Evolutionary conservation across 2,888 invertebrate genomes (phyloP), one percentile per base, ranked within the genome.

Genomic region (Portevinia maculata): DNA sequence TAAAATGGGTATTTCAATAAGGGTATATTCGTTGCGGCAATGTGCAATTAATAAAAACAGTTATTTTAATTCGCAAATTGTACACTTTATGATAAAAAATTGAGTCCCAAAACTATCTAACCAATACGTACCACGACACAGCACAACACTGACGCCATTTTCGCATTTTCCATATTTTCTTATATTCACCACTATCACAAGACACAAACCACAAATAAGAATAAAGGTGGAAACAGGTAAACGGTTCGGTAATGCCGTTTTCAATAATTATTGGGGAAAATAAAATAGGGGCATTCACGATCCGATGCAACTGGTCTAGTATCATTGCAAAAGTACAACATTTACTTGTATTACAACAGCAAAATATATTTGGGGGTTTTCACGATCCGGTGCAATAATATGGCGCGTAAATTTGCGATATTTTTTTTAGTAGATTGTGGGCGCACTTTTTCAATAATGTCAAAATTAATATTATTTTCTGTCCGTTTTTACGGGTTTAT

Each of bases 91-190:
- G 17, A 44, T 24, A 19, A 50, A 15, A 70, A 70, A 60, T 19
- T 34, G 52, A 60, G 21, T 52, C 46, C 67, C 24, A 62, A 73
- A 78, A 62, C 19, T 62, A 28, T 60, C 62, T 65, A 83, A 57
- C 78, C 86, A 85, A 88, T 93, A 95, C 96, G 95, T 94, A 96
- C 96, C 96, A 96, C 96, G 96, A 96, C 96, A 96, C 96, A 96
- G 96, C 96, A 96, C 94, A 95, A 95, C 96, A 96, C 96, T 95
- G 95, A 96, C 96, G 96, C 96, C 96, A 96, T 96, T 95, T 96
- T 96, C 57, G 83, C 73, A 41, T 83, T 78, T 78, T 78, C 83
- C 67, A 83, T 73, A 76, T 83, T 78, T 73, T 73, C 73, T 78
- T 53, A 62, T 71, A 69, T 76, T 83, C 44, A 64, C 76, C 53